Evolutionary conservation across 2,113 vertebrate genomes (phyloP), one percentile per base, ranked within the genome.

Genomic region (Neoarius graeffei): DNA sequence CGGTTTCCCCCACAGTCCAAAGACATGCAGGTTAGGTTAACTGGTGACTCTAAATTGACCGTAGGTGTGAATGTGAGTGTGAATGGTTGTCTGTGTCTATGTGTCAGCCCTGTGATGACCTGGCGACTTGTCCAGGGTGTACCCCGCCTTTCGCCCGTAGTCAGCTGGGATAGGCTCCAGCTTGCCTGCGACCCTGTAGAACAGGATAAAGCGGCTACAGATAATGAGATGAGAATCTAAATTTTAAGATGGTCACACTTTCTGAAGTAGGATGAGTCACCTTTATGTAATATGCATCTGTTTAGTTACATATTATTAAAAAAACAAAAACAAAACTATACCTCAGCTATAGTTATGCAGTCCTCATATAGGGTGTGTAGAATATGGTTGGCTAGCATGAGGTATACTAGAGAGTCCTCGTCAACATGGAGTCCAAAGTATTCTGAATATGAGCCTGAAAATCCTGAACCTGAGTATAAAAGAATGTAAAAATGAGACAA

Each of bases 381-480:
- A 92, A 99, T 95, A 92, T 99, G 95, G 93, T 99, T 99, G 90
- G 97, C 96, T 91, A 99, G 92, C 96, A 97, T 98, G 88, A 99
- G 95, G 88, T 99, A 99, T 91, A 96, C 94, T 91, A 99, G 89
- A 56, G 98, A 96, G 91, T 99, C 98, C 92, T 99, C 98, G 90
- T 99, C 97, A 88, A 99, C 97, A 0, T 99, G 97, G 11, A 99
- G 96, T 89, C 98, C 98, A 95, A 99, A 99, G 95, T 99, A 99
- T 92, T 99, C 98, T 8, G 94, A 94, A 92, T 99, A 99, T 93
- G 96, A 96, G 57, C 98, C 98, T 17, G 97, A 96, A 94, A 99
- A 99, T 48, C 91, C 89, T 2, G 91, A 52, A 92, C 96, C 98
- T 99, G 92, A 85, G 2, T 25, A 74, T 30, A 42, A 74, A 50